Base-by-base conservation (phyloP, 2,797 vertebrate species). In the Epinephelus malabaricus region DNA sequence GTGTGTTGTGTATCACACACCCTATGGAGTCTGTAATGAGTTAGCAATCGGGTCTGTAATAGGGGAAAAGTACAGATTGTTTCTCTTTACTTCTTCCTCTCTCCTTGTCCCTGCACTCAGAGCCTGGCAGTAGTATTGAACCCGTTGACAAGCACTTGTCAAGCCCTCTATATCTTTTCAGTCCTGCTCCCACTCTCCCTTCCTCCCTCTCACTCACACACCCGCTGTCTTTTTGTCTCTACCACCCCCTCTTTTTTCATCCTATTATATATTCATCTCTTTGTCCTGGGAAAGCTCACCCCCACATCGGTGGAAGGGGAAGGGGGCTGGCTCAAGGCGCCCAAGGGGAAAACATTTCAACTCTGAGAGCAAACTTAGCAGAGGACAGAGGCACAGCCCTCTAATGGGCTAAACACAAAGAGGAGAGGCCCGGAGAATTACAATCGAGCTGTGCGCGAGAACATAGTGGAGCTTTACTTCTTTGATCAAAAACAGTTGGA, bases 231-330 rank as follows among this genome's bases (percentile, higher is more conserved):
- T 89, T 91, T 90, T 92, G 91, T 93, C 88, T 89, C 89, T 82
- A 81, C 82, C 81, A 76, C 85, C 91, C 89, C 88, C 86, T 66
- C 81, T 88, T 81, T 87, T 85, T 90, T 87, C 85, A 88, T 82
- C 78, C 92, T 87, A 90, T 94, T 95, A 94, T 95, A 92, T 91
- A 93, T 95, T 91, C 92, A 90, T 91, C 85, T 90, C 92, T 94
- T 94, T 95, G 94, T 95, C 94, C 93, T 92, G 86, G 93, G 92
- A 94, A 93, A 89, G 92, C 91, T 92, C 92, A 87, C 90, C 92
- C 92, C 90, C 92, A 82, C 90, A 82, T 82, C 68, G 23, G 73
- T 87, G 82, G 86, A 87, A 84, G 79, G 86, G 84, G 77, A 87
- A 88, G 84, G 88, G 90, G 91, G 90, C 83, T 77, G 88, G 90